Percentiles rank a stretch among this genome's conserved stretches.
These are phyloP conservation scores for Forficula auricularia DNA, from an alignment of 1,140 invertebrate species.

Conservation along the genomic window DNA sequence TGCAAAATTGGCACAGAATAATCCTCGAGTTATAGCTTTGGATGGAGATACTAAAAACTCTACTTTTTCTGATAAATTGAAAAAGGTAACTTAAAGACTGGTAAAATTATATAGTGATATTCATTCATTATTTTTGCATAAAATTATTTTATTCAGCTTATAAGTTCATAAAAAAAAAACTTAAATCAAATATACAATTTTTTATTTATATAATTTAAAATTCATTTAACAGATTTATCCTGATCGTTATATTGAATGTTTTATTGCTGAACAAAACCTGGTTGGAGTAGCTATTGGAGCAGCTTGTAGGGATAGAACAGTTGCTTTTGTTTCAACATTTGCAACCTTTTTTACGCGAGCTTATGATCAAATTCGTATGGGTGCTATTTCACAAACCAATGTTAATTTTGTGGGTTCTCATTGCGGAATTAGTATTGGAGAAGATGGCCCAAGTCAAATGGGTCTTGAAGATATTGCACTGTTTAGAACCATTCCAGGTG, in stretches of 20 bases:
- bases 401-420: conserved; percentile 92
- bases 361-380: conserved; percentile 98
- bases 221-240: conserved; percentile 26
- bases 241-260: conserved; percentile 86
- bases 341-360: conserved; percentile 93
- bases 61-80: conserved; percentile 87
- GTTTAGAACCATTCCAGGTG: conserved; percentile 76
- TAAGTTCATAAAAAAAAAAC: too few species aligned
- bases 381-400: conserved; percentile 94
- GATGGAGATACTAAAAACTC: conserved; percentile 98
- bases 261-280: conserved; percentile 96
- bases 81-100: conserved; percentile 42
- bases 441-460: conserved; percentile 99
- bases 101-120: conserved; percentile 18
- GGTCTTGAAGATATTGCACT: conserved; percentile 92
- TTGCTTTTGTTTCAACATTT: conserved; percentile 91
- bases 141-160: too few species aligned
- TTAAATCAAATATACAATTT: too few species aligned
- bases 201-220: neutral
- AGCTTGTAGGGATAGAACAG: conserved; percentile 69
- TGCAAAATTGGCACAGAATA: conserved; percentile 70
- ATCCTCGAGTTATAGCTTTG: conserved; percentile 70
- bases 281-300: conserved; percentile 91
- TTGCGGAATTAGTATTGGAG: conserved; percentile 87
- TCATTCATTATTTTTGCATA: neutral